Conservation (phyloP, 2,113 vertebrate species). For the Eudorcas thomsonii region DNA sequence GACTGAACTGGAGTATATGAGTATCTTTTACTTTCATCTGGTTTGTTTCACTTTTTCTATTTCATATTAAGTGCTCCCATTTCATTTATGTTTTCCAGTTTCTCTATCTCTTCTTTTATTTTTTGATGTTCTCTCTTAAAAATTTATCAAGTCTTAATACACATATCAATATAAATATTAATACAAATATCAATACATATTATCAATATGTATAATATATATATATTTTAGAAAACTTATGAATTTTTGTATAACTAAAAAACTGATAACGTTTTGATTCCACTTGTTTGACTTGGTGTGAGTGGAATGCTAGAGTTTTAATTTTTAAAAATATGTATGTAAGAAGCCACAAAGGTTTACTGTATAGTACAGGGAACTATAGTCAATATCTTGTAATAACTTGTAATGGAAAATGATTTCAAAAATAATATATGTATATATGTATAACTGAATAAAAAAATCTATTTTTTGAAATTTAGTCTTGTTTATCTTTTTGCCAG, state of each 20-base stretch:
- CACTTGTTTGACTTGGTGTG: not conserved
- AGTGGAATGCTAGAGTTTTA: not conserved
- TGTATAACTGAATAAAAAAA: not conserved
- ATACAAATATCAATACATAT: not conserved
- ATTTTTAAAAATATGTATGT: not conserved
- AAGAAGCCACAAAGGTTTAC: not conserved
- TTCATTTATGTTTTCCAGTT: not conserved
- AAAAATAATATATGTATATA: not conserved
- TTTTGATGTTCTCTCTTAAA: not conserved
- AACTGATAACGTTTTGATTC: not conserved
- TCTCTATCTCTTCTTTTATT: not conserved
- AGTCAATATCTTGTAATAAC: not conserved
- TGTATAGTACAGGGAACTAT: not conserved
- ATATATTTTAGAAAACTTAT: not conserved
- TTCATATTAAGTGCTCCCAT: not conserved
- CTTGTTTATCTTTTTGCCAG: not conserved
- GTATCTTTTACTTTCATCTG: not conserved
- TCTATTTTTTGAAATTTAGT: not conserved
- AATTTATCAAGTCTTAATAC: not conserved
- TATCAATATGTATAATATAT: not conserved
- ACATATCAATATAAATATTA: not conserved
- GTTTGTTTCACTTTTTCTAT: not conserved
- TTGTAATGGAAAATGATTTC: not conserved
- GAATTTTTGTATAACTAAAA: not conserved
- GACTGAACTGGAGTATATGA: not conserved